Evolutionary conservation across 2,888 invertebrate species (phyloP).

Genomic region (Catocala sponsa): DNA sequence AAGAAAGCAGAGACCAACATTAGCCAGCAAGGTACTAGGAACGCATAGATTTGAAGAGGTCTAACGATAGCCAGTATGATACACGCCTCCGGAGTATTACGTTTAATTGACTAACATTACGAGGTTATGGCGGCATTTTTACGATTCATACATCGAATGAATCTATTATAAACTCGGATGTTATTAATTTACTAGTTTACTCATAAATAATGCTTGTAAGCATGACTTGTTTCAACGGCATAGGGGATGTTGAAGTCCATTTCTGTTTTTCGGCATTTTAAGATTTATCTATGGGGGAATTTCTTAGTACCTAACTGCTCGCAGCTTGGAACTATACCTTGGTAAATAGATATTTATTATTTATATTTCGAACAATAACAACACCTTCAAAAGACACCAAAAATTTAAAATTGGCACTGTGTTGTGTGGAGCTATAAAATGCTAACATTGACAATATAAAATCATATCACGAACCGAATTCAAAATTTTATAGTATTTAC

Average conservation of each 20-base stretch:
- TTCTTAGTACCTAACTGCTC: no score
- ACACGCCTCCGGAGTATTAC: conserved; percentile 38
- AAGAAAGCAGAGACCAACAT: conserved; percentile 71
- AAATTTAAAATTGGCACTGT: background rate
- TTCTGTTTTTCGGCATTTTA: no score
- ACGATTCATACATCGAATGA: conserved; percentile 38
- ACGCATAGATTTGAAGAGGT: conserved; percentile 60
- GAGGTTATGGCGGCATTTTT: conserved; percentile 41
- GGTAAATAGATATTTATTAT: no score
- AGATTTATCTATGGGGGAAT: no score
- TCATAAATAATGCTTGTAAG: no score
- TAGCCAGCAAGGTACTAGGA: conserved; percentile 79
- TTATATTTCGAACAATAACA: no score
- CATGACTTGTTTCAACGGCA: no score
- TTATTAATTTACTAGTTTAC: no score
- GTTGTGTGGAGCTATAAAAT: background rate
- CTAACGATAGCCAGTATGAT: conserved; percentile 41
- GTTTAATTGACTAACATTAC: conserved; percentile 40
- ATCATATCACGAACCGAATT: conserved; percentile 9
- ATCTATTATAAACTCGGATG: conserved; percentile 15
- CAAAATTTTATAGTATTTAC: conserved; percentile 4
- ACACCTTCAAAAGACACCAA: background rate
- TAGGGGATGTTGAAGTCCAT: no score
- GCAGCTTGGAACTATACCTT: no score
- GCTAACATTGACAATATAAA: background rate